Conservation (phyloP, 2,888 invertebrate species). For the Drosophila barbarae region DNA sequence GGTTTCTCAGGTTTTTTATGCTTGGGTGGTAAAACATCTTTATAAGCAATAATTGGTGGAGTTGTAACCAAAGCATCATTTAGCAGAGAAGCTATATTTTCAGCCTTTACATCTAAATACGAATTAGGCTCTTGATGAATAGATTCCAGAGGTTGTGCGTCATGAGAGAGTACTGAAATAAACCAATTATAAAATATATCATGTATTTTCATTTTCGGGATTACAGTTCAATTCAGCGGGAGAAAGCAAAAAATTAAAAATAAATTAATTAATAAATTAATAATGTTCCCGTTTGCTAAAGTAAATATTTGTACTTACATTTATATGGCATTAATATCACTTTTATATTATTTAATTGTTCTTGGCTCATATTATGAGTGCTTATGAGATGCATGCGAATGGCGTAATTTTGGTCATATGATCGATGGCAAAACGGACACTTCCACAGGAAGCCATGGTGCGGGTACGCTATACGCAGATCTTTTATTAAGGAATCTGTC, state of each 20-base stretch:
- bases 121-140: not conserved
- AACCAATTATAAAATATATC: too few relatives aligned
- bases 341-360: constrained; percentile 24
- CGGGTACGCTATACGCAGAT: constrained; percentile 47
- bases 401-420: constrained; percentile 51
- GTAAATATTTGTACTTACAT: constrained; percentile 41
- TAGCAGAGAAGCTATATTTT: not conserved
- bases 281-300: not conserved
- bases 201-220: too few relatives aligned
- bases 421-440: constrained; percentile 61
- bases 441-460: constrained; percentile 61
- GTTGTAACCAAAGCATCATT: not conserved
- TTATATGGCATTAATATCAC: constrained; percentile 52
- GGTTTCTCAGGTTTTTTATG: not conserved
- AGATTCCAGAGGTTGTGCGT: not conserved
- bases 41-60: not conserved
- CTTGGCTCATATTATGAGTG: constrained; percentile 41
- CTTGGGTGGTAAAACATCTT: not conserved
- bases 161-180: not conserved
- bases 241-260: not conserved
- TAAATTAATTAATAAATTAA: too few relatives aligned
- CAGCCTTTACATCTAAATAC: not conserved
- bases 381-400: constrained; percentile 57
- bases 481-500: constrained; percentile 20
- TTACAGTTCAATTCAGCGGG: too few relatives aligned